Percentiles rank a stretch among this genome's conserved stretches.
Evolutionary conservation across 2,888 invertebrate genomes (phyloP).

Genomic region (Thalpophila matura): DNA sequence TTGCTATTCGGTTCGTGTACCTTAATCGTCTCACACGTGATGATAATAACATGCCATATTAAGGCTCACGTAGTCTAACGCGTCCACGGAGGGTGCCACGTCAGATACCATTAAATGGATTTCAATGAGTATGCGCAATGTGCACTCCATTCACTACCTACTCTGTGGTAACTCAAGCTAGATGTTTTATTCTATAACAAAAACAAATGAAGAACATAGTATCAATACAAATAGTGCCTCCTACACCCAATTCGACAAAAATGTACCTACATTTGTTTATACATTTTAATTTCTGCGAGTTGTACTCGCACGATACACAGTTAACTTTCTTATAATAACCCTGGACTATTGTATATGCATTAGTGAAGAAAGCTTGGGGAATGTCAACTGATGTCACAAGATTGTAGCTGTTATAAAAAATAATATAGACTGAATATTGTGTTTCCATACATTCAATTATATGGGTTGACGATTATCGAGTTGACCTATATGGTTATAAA

Average conservation of each 20-base stretch:
- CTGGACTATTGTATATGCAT: constrained; percentile 40
- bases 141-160: constrained; percentile 10
- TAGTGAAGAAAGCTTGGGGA: constrained; percentile 34
- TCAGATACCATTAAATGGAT: too few species aligned
- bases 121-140: background rate
- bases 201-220: too few species aligned
- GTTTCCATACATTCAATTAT: too few species aligned
- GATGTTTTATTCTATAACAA: background rate
- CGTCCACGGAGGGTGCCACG: background rate
- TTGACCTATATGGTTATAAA: background rate
- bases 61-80: too few species aligned
- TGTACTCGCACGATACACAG: constrained; percentile 29
- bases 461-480: background rate
- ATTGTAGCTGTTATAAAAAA: too few species aligned
- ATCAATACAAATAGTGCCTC: constrained; percentile 1
- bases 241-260: constrained; percentile 16
- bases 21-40: too few species aligned
- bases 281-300: constrained; percentile 39
- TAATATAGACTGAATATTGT: too few species aligned
- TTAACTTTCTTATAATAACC: constrained; percentile 44
- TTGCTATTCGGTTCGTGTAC: too few species aligned
- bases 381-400: background rate
- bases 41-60: too few species aligned
- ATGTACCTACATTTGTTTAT: constrained; percentile 43
- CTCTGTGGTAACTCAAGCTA: constrained; percentile 12